Base-by-base conservation (phyloP, 2,888 invertebrate genomes). In the Diarsia rubi region DNA sequence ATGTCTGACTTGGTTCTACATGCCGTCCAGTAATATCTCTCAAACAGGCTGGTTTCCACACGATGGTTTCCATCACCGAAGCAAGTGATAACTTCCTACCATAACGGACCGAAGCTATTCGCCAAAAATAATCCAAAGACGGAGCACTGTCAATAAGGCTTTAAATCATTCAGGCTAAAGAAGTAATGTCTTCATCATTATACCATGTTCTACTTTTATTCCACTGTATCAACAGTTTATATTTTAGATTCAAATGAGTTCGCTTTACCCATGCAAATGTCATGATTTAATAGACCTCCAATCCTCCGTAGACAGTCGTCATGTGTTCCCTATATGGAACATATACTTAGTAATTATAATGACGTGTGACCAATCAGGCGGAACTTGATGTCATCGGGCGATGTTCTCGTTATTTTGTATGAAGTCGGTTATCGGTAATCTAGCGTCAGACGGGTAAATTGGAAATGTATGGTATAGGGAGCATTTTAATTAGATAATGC, bases 211-310 rank as follows among this genome's bases (percentile, higher is more conserved):
- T n/a, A 49, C 49, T 21, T 49, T 19, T 11, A 52, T 77, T 37
- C 11, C 27, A 12, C 60, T 31, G 21, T 70, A 62, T 75, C 57
- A 24, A 16, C 64, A 21, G 3, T 12, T 9, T 27, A 63, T 83
- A 81, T 90, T 89, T 54, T 88, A 90, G 88, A 87, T 84, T 87
- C 86, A 88, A 89, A 90, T 91, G 90, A 89, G 86, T 81, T 62
- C 71, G 72, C 82, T 79, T 86, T 89, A 90, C 79, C 86, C 85
- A 92, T 93, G 92, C 89, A 89, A 91, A 93, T 89, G 62, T 54
- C 63, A 74, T 73, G 79, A 77, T 86, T 87, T 84, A 88, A 89
- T 81, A 78, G 84, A 70, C 71, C 72, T 67, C 73, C 68, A 76
- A 81, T 72, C 69, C 69, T 69, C 72, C 68, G 66, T 73, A 64